Base-by-base conservation (phyloP, 2,888 invertebrate species). In the Parnassius smintheus region DNA sequence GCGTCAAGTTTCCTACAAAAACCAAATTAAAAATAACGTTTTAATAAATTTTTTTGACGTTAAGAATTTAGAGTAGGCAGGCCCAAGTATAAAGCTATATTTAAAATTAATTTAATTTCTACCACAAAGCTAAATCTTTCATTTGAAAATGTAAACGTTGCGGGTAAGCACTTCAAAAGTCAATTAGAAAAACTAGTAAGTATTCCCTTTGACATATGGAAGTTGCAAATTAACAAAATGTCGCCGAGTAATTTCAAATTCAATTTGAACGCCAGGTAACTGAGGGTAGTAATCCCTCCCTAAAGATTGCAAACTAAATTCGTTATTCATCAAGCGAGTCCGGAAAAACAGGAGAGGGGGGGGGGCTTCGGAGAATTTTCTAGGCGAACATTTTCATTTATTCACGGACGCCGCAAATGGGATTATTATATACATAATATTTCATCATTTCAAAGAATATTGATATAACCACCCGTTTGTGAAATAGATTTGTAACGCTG, bases 361-460 rank as follows among this genome's bases (percentile, higher is more conserved):
- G 35, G 35, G 35, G 2, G 1, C 13, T 9, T 18, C 46, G 42
- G 10, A 42, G 54, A 54, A 54, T 18, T 13, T 54, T 44, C 54
- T 44, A 54, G 54, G 42, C 54, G 42, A 54, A 54, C 44, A 54
- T 54, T 53, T 35, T 44, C 54, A 44, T 18, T 25, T 9, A 18
- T 44, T 18, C 44, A 11, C 44, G 2, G 11, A 44, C 54, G 44
- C 44, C 18, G 13, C 54, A 54, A 54, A 54, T 44, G 54, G 54
- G 9, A 54, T 54, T 54, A 54, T 54, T 45, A 54, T 54, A 44
- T 54, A 54, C 54, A 54, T 54, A 42, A 54, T 54, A 13, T 53
- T 13, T 54, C 54, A 41, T 54, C 54, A 11, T 41, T 44, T n/a
- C 44, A 42, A 35, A 13, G 12, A 53, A 53, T 53, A 53, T 53